Conservation (phyloP, 2,888 invertebrate species). For the Athalia cordata region DNA sequence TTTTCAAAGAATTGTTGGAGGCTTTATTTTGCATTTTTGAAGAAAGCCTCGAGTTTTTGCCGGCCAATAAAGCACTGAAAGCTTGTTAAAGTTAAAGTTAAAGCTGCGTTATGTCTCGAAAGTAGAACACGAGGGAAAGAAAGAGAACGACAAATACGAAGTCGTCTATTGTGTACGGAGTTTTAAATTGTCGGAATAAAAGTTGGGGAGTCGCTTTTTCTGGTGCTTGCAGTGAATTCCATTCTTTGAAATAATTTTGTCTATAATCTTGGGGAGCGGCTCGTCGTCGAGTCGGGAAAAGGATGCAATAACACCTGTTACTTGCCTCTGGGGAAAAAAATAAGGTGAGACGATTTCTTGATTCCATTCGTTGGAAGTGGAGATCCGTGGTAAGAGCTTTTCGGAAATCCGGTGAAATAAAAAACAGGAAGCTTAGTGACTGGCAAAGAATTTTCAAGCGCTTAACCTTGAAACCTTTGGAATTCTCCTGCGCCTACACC, state of each 20-base stretch:
- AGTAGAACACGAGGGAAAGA: not conserved
- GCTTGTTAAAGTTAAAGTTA: no score
- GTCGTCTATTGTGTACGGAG: not conserved
- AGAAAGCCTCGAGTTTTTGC: no score
- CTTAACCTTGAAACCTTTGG: not conserved
- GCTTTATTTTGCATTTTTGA: no score
- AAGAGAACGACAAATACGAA: not conserved
- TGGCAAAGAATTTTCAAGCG: no score
- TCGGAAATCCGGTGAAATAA: not conserved
- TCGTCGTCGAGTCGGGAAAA: not conserved
- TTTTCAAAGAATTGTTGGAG: no score
- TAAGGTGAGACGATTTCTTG: slow-evolving; percentile 13
- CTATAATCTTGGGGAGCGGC: not conserved
- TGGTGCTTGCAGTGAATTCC: not conserved
- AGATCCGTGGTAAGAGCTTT: not conserved
- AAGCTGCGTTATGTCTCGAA: not conserved
- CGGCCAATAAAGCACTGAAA: no score
- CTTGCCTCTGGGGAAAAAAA: not conserved
- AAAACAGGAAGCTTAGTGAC: not conserved
- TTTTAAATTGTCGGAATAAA: slow-evolving; percentile 1
- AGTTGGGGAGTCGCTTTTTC: not conserved
- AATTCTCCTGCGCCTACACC: not conserved
- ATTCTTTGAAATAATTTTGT: not conserved
- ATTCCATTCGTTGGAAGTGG: not conserved
- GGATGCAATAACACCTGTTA: slow-evolving; percentile 16